Conservation (phyloP, 2,113 vertebrate genomes). For the Callithrix jacchus region DNA sequence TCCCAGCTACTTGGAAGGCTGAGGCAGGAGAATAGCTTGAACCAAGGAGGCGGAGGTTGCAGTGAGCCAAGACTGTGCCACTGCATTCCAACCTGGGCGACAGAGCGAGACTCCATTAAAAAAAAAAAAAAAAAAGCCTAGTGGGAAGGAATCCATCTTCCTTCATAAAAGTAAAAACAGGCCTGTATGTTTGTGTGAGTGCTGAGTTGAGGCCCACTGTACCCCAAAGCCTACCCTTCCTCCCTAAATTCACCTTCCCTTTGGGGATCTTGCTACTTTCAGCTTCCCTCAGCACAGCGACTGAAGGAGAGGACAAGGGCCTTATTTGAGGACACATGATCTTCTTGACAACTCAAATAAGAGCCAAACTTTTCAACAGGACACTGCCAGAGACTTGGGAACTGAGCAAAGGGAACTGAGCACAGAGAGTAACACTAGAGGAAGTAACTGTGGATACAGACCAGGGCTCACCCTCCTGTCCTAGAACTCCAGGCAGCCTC, state of each 20-base stretch:
- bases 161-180: neutral
- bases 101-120: too few relatives aligned
- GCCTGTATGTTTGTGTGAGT: neutral
- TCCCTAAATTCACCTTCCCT: neutral
- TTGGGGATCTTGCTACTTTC: neutral
- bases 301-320: neutral
- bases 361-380: neutral
- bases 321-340: too few relatives aligned
- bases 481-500: neutral
- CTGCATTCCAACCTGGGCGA: too few relatives aligned
- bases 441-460: neutral
- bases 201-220: neutral
- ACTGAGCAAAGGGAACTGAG: neutral
- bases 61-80: too few relatives aligned
- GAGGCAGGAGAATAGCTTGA: too few relatives aligned
- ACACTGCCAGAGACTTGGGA: neutral
- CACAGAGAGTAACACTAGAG: accelerated
- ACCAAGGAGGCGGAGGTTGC: too few relatives aligned
- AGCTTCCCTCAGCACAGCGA: neutral
- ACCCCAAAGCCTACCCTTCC: neutral
- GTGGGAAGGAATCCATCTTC: neutral
- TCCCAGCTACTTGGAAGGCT: too few relatives aligned
- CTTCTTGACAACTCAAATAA: neutral
- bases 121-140: neutral
- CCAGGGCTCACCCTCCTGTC: accelerated